A percentile compares a stretch with the other conserved stretches of the same genome.
Conservation (phyloP, 2,113 vertebrate genomes). For the Brachyhypopomus occidentalis region DNA sequence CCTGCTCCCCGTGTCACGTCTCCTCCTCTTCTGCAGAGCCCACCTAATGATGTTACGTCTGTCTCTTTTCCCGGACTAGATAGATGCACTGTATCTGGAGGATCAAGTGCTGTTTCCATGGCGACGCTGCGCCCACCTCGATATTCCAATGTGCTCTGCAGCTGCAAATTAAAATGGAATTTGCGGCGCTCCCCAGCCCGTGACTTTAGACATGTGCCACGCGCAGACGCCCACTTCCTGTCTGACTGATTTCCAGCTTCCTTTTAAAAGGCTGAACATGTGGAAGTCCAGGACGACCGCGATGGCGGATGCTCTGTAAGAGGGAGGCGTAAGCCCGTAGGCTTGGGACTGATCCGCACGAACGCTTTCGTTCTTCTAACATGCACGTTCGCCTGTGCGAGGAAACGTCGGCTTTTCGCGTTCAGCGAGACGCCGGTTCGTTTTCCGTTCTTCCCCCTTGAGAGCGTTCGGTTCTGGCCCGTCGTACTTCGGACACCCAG, state of each 20-base stretch:
- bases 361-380: not conserved
- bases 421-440: not conserved
- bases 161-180: conserved; percentile 55
- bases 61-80: conserved; percentile 42
- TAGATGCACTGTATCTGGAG: conserved; percentile 51
- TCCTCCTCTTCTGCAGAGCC: not conserved
- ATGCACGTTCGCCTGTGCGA: not conserved
- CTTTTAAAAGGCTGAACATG: conserved; percentile 25
- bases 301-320: not conserved
- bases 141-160: conserved; percentile 46
- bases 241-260: conserved; percentile 30
- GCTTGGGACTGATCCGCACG: not conserved
- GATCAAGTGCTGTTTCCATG: conserved; percentile 61
- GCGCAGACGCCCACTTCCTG: conserved; percentile 41
- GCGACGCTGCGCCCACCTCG: conserved; percentile 49
- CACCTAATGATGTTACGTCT: conserved; percentile 47
- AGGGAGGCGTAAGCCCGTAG: not conserved
- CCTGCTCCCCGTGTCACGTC: not conserved
- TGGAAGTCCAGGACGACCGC: no score
- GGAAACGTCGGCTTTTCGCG: not conserved
- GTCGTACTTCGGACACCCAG: not conserved
- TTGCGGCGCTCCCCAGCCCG: conserved; percentile 38
- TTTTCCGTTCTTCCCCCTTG: not conserved
- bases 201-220: conserved; percentile 31
- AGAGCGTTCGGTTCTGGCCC: not conserved